These are phyloP conservation scores for Lycaon pictus DNA, from an alignment of 2,113 vertebrate species.

Conservation along the genomic window DNA sequence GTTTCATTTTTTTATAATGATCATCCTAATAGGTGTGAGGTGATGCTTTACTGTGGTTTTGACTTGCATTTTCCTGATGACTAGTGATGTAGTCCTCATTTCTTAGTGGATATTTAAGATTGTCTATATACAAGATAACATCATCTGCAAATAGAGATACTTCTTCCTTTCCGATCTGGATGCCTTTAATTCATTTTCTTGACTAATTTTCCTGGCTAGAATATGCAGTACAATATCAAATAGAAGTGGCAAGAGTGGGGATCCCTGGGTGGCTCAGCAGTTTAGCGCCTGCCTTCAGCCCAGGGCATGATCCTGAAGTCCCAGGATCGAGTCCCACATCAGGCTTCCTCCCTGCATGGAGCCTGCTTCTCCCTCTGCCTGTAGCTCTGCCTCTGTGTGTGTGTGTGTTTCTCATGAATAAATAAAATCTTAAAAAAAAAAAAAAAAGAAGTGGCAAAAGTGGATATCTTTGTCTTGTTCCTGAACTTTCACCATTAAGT, in stretches of 20 bases:
- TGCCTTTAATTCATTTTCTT: slow-evolving; percentile 7
- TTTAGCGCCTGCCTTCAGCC: no score
- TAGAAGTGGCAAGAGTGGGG: background rate
- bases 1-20: background rate
- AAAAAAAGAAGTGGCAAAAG: background rate
- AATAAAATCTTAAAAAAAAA: no score
- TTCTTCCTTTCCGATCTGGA: background rate
- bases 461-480: background rate
- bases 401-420: no score
- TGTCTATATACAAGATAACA: background rate
- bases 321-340: no score
- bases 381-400: no score
- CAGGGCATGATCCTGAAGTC: no score
- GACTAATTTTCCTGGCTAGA: background rate
- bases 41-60: background rate
- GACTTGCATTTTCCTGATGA: background rate
- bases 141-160: background rate
- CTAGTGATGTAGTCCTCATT: background rate
- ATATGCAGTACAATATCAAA: background rate
- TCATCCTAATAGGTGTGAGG: background rate
- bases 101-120: background rate
- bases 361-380: no score
- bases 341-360: no score
- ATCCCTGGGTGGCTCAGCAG: no score
- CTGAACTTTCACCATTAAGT: background rate